phyloP scores from a whole-genome alignment of 2,888 invertebrate genomes.

The Hyposoter dolosus region DNA sequence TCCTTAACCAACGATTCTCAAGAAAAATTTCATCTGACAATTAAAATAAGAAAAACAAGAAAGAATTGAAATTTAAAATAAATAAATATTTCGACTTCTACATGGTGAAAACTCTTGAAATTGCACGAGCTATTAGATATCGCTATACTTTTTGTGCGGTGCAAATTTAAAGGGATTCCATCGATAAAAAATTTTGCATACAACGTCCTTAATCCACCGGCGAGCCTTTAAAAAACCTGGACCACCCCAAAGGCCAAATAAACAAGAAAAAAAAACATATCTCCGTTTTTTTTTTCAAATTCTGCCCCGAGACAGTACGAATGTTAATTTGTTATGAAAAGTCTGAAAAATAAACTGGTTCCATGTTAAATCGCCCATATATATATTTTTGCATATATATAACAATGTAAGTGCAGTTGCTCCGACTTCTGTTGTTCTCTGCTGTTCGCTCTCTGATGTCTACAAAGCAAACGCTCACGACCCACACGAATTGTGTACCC shows the following conservation, averaged over 20 bases:
- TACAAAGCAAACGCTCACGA: constrained; percentile 77
- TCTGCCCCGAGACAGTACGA: background rate
- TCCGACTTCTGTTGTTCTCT: constrained; percentile 65
- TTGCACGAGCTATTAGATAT: too few species aligned
- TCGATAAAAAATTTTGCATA: too few species aligned
- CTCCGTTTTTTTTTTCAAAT: background rate
- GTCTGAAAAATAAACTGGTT: background rate
- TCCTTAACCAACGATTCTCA: background rate
- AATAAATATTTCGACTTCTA: too few species aligned
- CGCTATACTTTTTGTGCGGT: too few species aligned
- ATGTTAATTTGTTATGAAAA: background rate
- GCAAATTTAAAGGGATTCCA: too few species aligned
- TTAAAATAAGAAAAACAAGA: background rate
- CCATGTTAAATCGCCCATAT: constrained; percentile 8
- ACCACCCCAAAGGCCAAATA: background rate
- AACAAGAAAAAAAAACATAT: background rate
- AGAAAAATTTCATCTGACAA: background rate
- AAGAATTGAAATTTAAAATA: background rate
- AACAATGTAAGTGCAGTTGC: constrained; percentile 40
- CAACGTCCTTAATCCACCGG: background rate
- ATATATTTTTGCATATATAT: constrained; percentile 21
- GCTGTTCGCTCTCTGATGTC: constrained; percentile 70
- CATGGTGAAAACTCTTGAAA: too few species aligned
- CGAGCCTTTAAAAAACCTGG: background rate
- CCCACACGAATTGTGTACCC: constrained; percentile 82